phyloP scores from a whole-genome alignment of 2,113 vertebrate genomes.

The Grallaria varia region DNA sequence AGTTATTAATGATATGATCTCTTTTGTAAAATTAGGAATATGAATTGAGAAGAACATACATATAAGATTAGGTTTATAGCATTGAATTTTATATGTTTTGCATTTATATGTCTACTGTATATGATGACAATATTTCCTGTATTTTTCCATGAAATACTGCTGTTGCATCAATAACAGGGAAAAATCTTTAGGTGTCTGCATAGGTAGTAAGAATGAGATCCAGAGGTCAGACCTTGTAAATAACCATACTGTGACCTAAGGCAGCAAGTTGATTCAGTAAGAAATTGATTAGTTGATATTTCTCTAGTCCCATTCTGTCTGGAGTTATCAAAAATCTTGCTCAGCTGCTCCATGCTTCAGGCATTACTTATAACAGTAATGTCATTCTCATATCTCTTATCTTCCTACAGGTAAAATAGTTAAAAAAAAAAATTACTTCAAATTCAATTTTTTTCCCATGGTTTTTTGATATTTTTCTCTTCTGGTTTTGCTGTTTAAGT shows the following conservation, averaged over 20 bases:
- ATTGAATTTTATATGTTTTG: background rate
- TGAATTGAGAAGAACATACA: background rate
- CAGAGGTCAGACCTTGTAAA: background rate
- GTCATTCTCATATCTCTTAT: background rate
- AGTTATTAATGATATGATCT: background rate
- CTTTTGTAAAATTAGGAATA: background rate
- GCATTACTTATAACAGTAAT: background rate
- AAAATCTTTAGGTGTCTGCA: background rate
- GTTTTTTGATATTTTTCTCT: background rate
- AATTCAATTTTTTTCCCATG: background rate
- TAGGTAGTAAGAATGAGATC: background rate
- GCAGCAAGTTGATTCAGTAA: background rate
- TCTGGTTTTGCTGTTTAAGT: background rate
- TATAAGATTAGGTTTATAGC: background rate
- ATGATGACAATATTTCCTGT: background rate
- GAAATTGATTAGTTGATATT: constrained; percentile 29
- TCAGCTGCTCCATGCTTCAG: background rate
- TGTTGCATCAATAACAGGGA: background rate
- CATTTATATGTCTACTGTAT: background rate
- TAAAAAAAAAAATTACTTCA: background rate
- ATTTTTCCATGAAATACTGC: background rate
- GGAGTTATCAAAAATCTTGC: constrained; percentile 10
- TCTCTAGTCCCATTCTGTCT: constrained; percentile 9
- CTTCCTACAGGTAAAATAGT: background rate
- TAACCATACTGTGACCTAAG: background rate